These are phyloP conservation scores for Bostrychus sinensis DNA, from an alignment of 2,113 vertebrate species.

Conservation along the genomic window DNA sequence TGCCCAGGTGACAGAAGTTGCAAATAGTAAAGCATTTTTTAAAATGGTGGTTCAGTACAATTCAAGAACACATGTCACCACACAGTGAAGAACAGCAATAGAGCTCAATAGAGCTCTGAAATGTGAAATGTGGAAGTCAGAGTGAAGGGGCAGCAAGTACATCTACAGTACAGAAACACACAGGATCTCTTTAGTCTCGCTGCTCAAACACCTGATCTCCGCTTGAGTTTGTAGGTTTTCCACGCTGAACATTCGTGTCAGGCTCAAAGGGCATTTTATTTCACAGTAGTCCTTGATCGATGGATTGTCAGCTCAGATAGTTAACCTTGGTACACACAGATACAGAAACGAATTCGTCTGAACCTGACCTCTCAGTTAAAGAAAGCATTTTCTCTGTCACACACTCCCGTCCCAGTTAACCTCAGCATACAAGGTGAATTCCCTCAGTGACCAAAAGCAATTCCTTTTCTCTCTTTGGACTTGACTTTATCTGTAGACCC, in stretches of 20 bases:
- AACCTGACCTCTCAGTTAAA: constrained; percentile 29
- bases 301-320: constrained; percentile 9
- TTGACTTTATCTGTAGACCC: constrained; percentile 39
- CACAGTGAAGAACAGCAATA: background rate
- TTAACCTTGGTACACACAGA: constrained; percentile 25
- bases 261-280: background rate
- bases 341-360: constrained; percentile 3
- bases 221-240: background rate
- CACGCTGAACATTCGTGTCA: background rate
- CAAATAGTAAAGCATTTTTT: too few relatives aligned
- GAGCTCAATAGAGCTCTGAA: constrained; percentile 44
- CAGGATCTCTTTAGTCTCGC: constrained; percentile 31
- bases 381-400: constrained; percentile 29
- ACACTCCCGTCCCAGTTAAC: constrained; percentile 32
- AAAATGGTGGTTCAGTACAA: too few relatives aligned
- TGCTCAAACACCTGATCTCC: constrained; percentile 39
- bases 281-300: background rate
- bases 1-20: too few relatives aligned
- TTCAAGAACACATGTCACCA: background rate
- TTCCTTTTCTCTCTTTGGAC: constrained; percentile 30
- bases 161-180: constrained; percentile 5
- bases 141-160: constrained; percentile 42
- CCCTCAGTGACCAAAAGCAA: constrained; percentile 50
- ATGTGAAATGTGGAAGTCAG: constrained; percentile 47
- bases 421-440: constrained; percentile 35